Base-by-base conservation (phyloP, 2,113 vertebrate genomes). In the Hirundichthys speculiger region DNA sequence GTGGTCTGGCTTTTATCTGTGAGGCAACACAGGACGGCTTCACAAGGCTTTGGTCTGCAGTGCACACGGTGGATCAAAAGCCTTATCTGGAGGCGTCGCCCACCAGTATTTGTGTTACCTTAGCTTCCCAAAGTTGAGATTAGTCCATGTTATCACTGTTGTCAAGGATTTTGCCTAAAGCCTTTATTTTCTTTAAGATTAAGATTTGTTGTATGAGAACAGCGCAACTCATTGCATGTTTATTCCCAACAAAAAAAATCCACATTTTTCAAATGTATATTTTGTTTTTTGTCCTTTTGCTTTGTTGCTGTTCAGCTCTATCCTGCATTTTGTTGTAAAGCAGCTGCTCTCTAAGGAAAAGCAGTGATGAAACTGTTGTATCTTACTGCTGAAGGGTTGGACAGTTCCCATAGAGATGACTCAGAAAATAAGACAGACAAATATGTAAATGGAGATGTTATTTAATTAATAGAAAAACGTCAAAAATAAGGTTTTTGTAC, bases 1-100 rank as follows among this genome's bases (percentile, higher is more conserved):
- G 80, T 79, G 72, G 77, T 78, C 83, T 86, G 69, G 56, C 83
- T 88, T 88, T 87, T 81, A 83, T 84, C 78, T 80, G 49, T 16
- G 40, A 80, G 82, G 86, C 62, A 66, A 69, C 82, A 89, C 77
- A 77, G 73, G 61, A 63, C 43, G 48, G 51, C 68, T 74, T 74
- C 54, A 65, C 40, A 64, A 50, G 58, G 27, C 75, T 77, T 75
- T 64, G 76, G 65, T 79, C 73, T 66, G 70, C 39, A 39, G 50
- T 0, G 60, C 69, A 70, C 57, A 69, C 71, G 46, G 49, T 13
- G 64, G 47, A 68, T 73, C 74, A 76, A 71, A 67, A 49, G 45
- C 39, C 70, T 69, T 76, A 85, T 85, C 81, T 65, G 53, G 27
- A 58, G 60, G 21, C 24, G 0, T 24, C 45, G 41, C 53, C 50